A percentile compares a stretch with the other conserved stretches of the same genome.
These are phyloP conservation scores for Distichodus sexfasciatus DNA, from an alignment of 2,797 vertebrate species.

Conservation along the genomic window DNA sequence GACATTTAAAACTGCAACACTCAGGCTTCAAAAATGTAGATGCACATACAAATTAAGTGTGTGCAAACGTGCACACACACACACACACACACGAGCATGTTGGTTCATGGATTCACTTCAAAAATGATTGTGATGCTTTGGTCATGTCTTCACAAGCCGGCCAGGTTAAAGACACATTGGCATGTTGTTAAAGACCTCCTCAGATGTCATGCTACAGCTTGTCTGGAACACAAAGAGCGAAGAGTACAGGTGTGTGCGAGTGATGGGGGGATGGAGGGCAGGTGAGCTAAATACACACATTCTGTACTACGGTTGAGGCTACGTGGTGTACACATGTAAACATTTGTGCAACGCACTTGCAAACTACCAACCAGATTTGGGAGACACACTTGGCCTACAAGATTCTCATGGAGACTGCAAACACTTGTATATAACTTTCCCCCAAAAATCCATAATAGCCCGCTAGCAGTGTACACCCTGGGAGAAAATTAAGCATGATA, in stretches of 20 bases:
- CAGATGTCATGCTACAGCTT: constrained; percentile 28
- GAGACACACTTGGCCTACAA: too few species aligned
- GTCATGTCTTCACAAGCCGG: constrained; percentile 44
- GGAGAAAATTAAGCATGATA: background rate
- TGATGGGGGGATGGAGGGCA: background rate
- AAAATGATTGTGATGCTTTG: background rate
- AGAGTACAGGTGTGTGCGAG: background rate
- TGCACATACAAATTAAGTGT: too few species aligned
- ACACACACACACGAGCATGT: background rate
- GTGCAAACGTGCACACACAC: background rate
- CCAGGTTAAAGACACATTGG: constrained; percentile 20
- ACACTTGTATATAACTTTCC: background rate
- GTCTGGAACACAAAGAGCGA: constrained; percentile 24
- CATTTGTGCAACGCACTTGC: too few species aligned
- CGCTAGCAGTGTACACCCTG: background rate
- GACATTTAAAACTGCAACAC: background rate
- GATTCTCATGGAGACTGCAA: background rate
- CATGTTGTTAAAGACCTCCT: constrained; percentile 25
- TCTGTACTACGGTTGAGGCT: too few species aligned
- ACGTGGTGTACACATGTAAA: too few species aligned
- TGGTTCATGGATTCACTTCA: constrained; percentile 8
- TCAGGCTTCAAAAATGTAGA: too few species aligned
- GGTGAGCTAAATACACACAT: constrained; percentile 4
- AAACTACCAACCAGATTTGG: too few species aligned
- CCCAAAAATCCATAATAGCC: background rate